Evolutionary conservation across 1,140 invertebrate species (phyloP).

Genomic region (Trinorchestia longiramus): DNA sequence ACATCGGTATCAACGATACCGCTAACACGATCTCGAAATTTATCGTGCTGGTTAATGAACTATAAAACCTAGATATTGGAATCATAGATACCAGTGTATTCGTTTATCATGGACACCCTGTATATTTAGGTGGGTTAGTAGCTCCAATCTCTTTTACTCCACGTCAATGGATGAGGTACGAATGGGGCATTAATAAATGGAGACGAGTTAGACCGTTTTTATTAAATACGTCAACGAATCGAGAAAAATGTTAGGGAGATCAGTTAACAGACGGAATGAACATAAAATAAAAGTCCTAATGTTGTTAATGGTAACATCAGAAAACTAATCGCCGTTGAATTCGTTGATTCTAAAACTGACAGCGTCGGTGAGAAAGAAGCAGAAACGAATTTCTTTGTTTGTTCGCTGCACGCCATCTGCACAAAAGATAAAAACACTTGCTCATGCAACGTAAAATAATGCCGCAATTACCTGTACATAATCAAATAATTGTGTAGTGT

Average conservation of each 20-base stretch:
- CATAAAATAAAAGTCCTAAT: not conserved
- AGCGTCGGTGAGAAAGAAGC: not conserved
- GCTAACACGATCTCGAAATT: no score
- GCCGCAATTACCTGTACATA: no score
- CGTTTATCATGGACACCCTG: no score
- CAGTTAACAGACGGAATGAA: constrained; percentile 29
- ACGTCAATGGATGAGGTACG: not conserved
- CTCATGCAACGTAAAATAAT: not conserved
- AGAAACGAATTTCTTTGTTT: not conserved
- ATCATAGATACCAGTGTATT: no score
- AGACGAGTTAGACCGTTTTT: not conserved
- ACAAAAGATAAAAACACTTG: not conserved
- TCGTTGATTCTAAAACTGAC: not conserved
- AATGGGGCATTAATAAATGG: not conserved
- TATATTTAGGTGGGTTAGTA: no score
- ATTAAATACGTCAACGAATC: not conserved
- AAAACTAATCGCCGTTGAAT: not conserved
- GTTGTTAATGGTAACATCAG: not conserved
- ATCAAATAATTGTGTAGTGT: no score
- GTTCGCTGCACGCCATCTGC: not conserved
- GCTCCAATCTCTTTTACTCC: not conserved
- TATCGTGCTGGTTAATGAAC: no score
- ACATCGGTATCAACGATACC: no score
- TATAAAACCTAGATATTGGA: no score
- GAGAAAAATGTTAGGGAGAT: constrained; percentile 15